Conservation (phyloP, 2,113 vertebrate genomes). For the Myiagra hebetior region DNA sequence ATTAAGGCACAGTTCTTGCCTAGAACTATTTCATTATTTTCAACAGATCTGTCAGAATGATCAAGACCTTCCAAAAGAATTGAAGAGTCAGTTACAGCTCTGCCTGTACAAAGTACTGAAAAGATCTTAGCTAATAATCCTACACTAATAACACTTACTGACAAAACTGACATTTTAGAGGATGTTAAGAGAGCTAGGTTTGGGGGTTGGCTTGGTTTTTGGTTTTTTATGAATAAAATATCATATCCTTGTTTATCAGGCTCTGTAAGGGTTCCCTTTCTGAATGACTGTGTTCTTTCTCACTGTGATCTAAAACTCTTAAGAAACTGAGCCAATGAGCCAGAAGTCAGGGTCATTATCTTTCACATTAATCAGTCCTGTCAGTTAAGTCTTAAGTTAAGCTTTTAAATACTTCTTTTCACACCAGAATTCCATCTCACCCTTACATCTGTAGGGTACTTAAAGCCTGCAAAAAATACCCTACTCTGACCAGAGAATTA, state of each 20-base stretch:
- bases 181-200: not conserved
- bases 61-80: not conserved
- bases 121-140: not conserved
- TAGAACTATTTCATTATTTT: not conserved
- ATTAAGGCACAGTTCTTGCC: not conserved
- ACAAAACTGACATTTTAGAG: not conserved
- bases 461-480: not conserved
- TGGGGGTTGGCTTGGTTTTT: not conserved
- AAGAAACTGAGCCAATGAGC: conserved; percentile 48
- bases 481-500: not conserved
- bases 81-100: not conserved
- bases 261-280: not conserved
- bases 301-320: not conserved
- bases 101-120: not conserved
- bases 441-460: not conserved
- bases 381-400: conserved; percentile 58
- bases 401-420: conserved; percentile 66
- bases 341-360: conserved; percentile 49
- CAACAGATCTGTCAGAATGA: not conserved
- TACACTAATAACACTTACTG: not conserved
- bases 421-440: conserved; percentile 51
- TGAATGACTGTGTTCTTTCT: conserved; percentile 2
- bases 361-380: conserved; percentile 40
- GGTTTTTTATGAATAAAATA: not conserved
- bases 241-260: not conserved